Evolutionary conservation across 1,140 invertebrate genomes (phyloP), one percentile per base, ranked within the genome.

Genomic region (Drosophila truncata): DNA sequence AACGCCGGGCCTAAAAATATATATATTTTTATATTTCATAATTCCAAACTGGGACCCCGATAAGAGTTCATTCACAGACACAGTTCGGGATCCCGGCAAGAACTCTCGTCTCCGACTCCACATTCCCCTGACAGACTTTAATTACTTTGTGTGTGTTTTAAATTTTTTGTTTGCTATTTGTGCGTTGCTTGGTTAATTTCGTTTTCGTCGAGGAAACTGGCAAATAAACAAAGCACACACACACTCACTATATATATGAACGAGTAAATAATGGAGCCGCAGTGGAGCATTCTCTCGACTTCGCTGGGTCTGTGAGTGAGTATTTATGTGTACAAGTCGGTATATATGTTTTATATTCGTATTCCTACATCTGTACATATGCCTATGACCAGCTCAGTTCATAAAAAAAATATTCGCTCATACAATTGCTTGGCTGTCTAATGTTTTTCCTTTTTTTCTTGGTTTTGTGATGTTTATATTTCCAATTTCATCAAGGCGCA

Each of bases 41-140:
- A 80, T 84, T 80, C 73, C 47, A 60, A 71, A 50, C 60, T 70
- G 61, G 47, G 27, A 42, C 16, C 25, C 54, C 78, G 85, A 88
- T 90, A 88, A 88, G 85, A 90, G 84, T 90, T 88, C 84, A 84
- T 90, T 90, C 84, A 88, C 84, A 90, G 84, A 88, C 33, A 72
- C 54, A 49, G 27, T 59, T 41, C 37, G 52, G 33, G 52, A 55
- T 55, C 31, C 31, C 52, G 52, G 33, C 31, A 23, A 54, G 35
- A 61, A 14, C 37, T 47, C 18, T 47, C 18, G 18, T 1, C 39
- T 27, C 13, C 20, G 20, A 47, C 25, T 42, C 10, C 18, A n/a
- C 25, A 33, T n/a, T 8, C 23, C 18, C 25, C 18, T 16, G 23
- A 4, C 49, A 31, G 41, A 57, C 18, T 60, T 66, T 70, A 67